Conservation (phyloP, 2,113 vertebrate species). For the Corythoichthys haematopterus region DNA sequence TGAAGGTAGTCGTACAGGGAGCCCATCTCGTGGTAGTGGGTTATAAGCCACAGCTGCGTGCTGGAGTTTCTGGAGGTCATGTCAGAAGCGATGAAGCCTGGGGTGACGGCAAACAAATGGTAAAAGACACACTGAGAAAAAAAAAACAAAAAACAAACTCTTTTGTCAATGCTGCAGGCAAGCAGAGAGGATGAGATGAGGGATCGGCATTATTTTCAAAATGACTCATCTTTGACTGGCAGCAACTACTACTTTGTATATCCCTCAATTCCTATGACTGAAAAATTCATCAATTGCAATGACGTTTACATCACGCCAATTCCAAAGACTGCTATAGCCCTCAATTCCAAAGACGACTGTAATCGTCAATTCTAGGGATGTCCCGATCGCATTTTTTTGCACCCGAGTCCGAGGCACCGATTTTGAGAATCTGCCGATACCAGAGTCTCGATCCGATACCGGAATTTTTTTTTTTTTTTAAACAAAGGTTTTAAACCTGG, state of each 20-base stretch:
- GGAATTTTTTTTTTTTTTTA: no score
- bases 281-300: no score
- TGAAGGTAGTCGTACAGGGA: conserved; percentile 96
- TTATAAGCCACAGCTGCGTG: conserved; percentile 96
- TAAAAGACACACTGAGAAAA: background rate
- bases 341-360: no score
- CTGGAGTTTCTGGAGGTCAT: conserved; percentile 99
- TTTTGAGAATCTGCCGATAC: no score
- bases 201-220: background rate
- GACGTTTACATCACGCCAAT: no score
- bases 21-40: conserved; percentile 97
- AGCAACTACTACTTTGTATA: background rate
- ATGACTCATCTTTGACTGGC: background rate
- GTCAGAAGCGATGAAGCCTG: conserved; percentile 93
- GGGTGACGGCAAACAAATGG: conserved; percentile 1
- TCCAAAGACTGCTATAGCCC: no score
- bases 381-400: no score
- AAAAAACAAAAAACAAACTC: background rate
- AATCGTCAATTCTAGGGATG: no score
- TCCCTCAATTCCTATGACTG: no score
- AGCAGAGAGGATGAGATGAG: background rate
- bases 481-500: no score
- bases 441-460: no score
- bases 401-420: no score
- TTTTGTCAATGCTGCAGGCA: background rate